Percentiles rank a stretch among this genome's conserved stretches.
Evolutionary conservation across 1,140 invertebrate genomes (phyloP).

Genomic region (Brachionus sp.): DNA sequence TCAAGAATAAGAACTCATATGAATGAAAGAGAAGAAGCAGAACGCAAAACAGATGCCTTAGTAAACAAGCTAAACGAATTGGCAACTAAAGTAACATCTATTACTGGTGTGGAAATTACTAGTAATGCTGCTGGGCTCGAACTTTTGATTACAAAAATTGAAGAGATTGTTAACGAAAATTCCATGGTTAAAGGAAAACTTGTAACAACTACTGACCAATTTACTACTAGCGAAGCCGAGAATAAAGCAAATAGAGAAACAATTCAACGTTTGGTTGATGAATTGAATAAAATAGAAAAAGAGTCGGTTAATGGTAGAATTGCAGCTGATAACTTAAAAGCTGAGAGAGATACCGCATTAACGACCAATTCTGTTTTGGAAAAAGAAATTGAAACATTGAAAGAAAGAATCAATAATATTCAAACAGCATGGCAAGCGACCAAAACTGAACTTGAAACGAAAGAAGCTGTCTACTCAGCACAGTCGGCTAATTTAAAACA

Average conservation of each 20-base stretch:
- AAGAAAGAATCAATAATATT: conserved; percentile 53
- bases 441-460: conserved; percentile 53
- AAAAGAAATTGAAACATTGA: conserved; percentile 53
- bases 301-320: conserved; percentile 51
- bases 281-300: conserved; percentile 57
- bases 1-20: conserved; percentile 54
- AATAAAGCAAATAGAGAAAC: conserved; percentile 59
- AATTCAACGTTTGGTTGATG: conserved; percentile 58
- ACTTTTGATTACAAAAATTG: conserved; percentile 48
- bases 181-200: conserved; percentile 57
- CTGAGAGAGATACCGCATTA: conserved; percentile 55
- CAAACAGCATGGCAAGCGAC: conserved; percentile 54
- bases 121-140: background rate
- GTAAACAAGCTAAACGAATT: conserved; percentile 51
- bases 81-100: conserved; percentile 51
- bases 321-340: conserved; percentile 54
- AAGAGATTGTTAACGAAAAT: conserved; percentile 57
- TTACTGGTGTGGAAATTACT: conserved; percentile 38
- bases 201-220: conserved; percentile 53
- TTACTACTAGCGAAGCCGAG: conserved; percentile 55
- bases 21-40: conserved; percentile 53
- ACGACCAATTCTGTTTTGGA: conserved; percentile 50
- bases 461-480: conserved; percentile 49
- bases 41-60: conserved; percentile 48
- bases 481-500: conserved; percentile 47